A percentile compares a stretch with the other conserved stretches of the same genome.
Conservation (phyloP, 30 jellyfish, hydroid and myxozoan species). For the Hydractinia symbiolongicarpus region DNA sequence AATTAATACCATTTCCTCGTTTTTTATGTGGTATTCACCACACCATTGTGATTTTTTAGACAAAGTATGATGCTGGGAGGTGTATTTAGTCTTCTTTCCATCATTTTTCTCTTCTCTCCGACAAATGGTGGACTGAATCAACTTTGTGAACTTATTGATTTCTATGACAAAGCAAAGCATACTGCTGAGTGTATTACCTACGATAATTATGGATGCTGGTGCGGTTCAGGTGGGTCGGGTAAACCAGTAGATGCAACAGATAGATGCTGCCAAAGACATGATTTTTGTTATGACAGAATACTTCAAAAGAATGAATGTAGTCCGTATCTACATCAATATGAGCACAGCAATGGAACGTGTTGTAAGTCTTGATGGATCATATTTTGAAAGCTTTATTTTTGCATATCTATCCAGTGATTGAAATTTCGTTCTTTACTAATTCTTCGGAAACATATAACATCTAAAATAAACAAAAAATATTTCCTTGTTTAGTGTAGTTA, state of each 20-base stretch:
- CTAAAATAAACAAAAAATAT: too few relatives aligned
- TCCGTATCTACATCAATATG: slow-evolving; percentile 31
- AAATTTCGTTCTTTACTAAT: too few relatives aligned
- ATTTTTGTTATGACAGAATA: slow-evolving; percentile 19
- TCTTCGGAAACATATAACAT: too few relatives aligned
- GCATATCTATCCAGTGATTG: too few relatives aligned
- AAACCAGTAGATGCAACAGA: slow-evolving; percentile 72
- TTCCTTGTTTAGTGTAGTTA: too few relatives aligned
- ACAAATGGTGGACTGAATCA: slow-evolving; percentile 43
- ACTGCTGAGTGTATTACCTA: slow-evolving; percentile 59
- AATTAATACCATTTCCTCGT: too few relatives aligned
- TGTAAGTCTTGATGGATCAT: background rate
- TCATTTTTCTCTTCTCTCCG: background rate
- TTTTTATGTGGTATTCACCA: too few relatives aligned
- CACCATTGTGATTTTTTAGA: background rate
- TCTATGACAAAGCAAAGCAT: slow-evolving; percentile 27
- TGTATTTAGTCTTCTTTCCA: too few relatives aligned
- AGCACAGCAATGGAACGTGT: slow-evolving; percentile 27
- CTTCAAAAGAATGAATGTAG: slow-evolving; percentile 2
- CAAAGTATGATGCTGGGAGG: too few relatives aligned
- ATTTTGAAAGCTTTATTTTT: too few relatives aligned
- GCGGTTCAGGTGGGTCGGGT: slow-evolving; percentile 98
- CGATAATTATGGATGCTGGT: slow-evolving; percentile 92
- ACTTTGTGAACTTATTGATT: slow-evolving; percentile 68
- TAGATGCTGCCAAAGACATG: slow-evolving; percentile 30